Base-by-base conservation (phyloP, 2,797 vertebrate genomes). In the Falco peregrinus region DNA sequence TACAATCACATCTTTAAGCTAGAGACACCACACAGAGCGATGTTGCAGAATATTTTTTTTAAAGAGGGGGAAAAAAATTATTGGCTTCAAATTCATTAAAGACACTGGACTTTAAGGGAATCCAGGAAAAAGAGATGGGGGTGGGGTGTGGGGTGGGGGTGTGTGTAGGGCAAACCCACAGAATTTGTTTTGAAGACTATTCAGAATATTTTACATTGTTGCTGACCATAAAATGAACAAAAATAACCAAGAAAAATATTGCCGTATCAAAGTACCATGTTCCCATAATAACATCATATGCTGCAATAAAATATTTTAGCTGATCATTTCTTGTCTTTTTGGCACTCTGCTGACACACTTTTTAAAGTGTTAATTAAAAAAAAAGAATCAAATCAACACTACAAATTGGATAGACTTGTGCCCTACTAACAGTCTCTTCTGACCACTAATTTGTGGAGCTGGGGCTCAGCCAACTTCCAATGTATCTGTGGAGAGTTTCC, bases 301-400 rank as follows among this genome's bases (percentile, higher is more conserved):
- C 45, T 63, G 43, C 87, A 94, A 60, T 69, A 93, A 93, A 95
- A 81, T 76, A 43, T 83, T 96, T 73, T 37, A 77, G 78, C 51
- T 88, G 89, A 95, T 96, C 33, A 93, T 86, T 94, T 96, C 76
- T 95, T 91, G 54, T 91, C 89, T 89, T 95, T 85, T 82, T 96
- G 87, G 90, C 93, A 94, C 56, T 91, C 78, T 13, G 22, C 87
- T 96, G 90, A 88, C 90, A 95, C 54, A 77, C 67, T 96, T 96
- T 81, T 37, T 5, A 45, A 94, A 96, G 87, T 81, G 76, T 95
- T 97, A 95, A 97, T 97, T 96, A 94, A 94, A 94, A 92, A 94
- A 90, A 93, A 89, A 92, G 39, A 96, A 94, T 86, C 57, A 96
- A 94, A 89, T 88, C 91, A 84, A 89, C 91, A 75, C 74, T 89